Percentiles rank a stretch among this genome's conserved stretches.
Conservation (phyloP, 2,797 vertebrate species). For the Oreonectes daqikongensis region DNA sequence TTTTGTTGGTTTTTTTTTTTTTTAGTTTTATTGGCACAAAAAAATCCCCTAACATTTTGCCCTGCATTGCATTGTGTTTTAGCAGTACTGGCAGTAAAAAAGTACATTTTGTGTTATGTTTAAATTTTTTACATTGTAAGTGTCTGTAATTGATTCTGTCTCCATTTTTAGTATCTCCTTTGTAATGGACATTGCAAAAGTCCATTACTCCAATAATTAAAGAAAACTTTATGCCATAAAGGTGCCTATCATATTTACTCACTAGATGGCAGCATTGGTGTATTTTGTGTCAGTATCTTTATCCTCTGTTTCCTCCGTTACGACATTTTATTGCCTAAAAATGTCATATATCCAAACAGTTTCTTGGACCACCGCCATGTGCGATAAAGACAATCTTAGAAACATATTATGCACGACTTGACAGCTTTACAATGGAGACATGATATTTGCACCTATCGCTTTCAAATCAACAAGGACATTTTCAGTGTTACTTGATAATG, state of each 20-base stretch:
- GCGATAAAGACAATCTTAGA: conserved; percentile 19
- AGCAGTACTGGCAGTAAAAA: no score
- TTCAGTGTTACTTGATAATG: conserved; percentile 52
- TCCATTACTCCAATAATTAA: no score
- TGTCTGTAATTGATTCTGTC: no score
- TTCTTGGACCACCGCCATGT: conserved; percentile 12
- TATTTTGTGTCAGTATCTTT: conserved; percentile 11
- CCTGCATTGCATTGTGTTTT: no score
- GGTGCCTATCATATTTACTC: conserved; percentile 4
- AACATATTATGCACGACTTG: conserved; percentile 10
- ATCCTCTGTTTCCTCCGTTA: background rate
- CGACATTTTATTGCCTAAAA: conserved; percentile 3
- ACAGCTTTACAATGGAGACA: conserved; percentile 36
- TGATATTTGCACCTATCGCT: conserved; percentile 51
- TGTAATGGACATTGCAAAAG: no score
- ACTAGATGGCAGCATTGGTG: conserved; percentile 53
- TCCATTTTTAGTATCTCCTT: no score
- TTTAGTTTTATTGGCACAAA: no score
- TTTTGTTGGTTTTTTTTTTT: no score
- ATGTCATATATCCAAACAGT: background rate
- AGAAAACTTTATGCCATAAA: background rate
- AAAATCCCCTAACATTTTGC: no score
- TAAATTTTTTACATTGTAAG: no score
- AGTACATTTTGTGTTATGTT: no score
- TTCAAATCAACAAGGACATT: conserved; percentile 54